phyloP scores from a whole-genome alignment of 2,888 invertebrate genomes.

The Sthenelais limicola region DNA sequence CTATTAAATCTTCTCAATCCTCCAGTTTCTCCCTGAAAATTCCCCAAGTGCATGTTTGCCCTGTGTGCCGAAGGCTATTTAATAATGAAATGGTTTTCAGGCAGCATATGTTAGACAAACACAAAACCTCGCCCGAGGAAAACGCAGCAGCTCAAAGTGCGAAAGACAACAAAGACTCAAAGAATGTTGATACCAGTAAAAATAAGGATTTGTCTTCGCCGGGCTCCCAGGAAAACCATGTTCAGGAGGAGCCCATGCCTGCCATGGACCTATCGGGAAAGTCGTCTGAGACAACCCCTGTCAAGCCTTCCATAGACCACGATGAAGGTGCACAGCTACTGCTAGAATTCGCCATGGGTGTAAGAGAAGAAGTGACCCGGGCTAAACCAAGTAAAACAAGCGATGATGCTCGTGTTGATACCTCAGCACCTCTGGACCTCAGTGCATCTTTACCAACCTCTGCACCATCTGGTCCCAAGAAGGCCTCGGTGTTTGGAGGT shows the following conservation, averaged over 20 bases:
- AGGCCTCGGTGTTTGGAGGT: no score
- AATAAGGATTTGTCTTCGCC: not conserved
- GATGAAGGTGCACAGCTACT: conserved; percentile 27
- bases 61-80: conserved; percentile 44
- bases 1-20: not conserved
- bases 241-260: not conserved
- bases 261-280: conserved; percentile 25
- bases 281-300: not conserved
- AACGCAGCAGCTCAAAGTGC: not conserved
- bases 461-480: no score
- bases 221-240: not conserved
- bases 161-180: conserved; percentile 6
- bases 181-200: not conserved
- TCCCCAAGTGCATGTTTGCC: conserved; percentile 43
- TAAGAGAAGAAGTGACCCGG: conserved; percentile 16
- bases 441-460: no score
- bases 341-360: conserved; percentile 17
- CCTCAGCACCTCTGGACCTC: conserved; percentile 16
- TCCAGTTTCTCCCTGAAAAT: conserved; percentile 34
- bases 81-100: conserved; percentile 37
- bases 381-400: not conserved
- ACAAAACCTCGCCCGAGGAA: conserved; percentile 20
- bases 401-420: not conserved
- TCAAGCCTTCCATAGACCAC: conserved; percentile 11
- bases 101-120: conserved; percentile 45